Base-by-base conservation (phyloP, 2,888 invertebrate species). In the Eupithecia subumbrata region DNA sequence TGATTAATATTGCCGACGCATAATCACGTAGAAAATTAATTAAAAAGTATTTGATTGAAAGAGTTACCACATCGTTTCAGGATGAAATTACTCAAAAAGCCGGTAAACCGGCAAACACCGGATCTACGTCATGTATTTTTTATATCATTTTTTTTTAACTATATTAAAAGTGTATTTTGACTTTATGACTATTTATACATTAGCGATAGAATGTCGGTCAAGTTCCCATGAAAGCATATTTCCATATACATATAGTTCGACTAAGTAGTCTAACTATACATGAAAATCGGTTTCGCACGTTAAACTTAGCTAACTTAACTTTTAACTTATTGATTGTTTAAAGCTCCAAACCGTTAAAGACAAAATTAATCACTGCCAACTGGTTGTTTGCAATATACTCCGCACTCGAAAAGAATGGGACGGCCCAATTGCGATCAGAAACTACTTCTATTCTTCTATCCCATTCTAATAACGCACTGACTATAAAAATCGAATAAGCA, bases 11-110 rank as follows among this genome's bases (percentile, higher is more conserved):
- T 75, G 82, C 81, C 76, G 80, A 78, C 81, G 78, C 82, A 89
- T 92, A 92, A 91, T 92, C 87, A 89, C 86, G 86, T 90, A 90
- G 90, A 90, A 92, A 93, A 93, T 93, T 94, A 93, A 94, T 94
- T 93, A 91, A 92, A 76, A 91, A 90, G 77, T 88, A 88, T 90
- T 90, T 89, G 90, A 91, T 91, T 89, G 91, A 90, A 92, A 89
- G 87, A 89, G 90, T 90, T 90, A 90, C 91, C 86, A 87, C 90
- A 89, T 90, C 90, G 89, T 89, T 90, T 87, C 86, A 73, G 75
- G 45, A 34, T 56, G 43, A 40, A 66, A 60, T 74, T 48, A 69
- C 37, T 16, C 14, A 69, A 4, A 69, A 76, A 74, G 45, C 76
- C 43, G 74, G 69, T 40, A 40, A 9, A 45, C 56, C 37, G 30